Evolutionary conservation across 2,888 invertebrate species (phyloP), one percentile per base, ranked within the genome.

Genomic region (Lithosia quadra): DNA sequence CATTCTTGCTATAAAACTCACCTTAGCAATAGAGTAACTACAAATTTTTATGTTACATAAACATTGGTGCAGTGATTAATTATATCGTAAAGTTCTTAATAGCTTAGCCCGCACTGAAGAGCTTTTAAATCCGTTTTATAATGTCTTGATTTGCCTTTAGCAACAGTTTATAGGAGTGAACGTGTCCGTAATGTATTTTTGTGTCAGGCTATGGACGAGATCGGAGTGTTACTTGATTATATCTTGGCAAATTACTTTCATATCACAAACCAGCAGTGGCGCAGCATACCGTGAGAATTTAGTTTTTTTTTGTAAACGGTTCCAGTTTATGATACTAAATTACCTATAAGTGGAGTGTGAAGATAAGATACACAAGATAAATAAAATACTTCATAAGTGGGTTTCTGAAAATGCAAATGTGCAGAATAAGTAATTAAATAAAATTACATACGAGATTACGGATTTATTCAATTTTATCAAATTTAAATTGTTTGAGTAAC

Each of bases 1-100:
- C 72, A 69, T 36, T 55, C 68, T 70, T 66, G 60, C 74, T 63
- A 80, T 79, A 71, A 79, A 81, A 79, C 72, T 64, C 72, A 73
- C 74, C 71, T 79, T 67, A 63, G 66, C 68, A 77, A 79, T 75
- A 75, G 71, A 70, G 65, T 74, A 70, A 71, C 81, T 79, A 78
- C 79, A 75, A 74, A 75, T 76, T 61, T 66, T 56, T 36, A 75
- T 67, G 68, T 65, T 68, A 68, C 33, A 77, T 63, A 79, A 79
- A 81, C 73, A 76, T 65, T 74, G 68, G 62, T 77, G 57, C 67
- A 67, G 68, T 78, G 64, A 74, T 80, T 80, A 76, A 79, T 70
- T 68, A 59, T 59, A 65, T 80, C 82, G 76, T 80, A 75, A 81
- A 80, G 36, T 65, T 64, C 61, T 34, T 65, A 73, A 79, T 64